Percentiles rank a stretch among this genome's conserved stretches.
These are phyloP conservation scores for Cossypha niveicapilla DNA, from an alignment of 2,797 vertebrate species.

Conservation along the genomic window DNA sequence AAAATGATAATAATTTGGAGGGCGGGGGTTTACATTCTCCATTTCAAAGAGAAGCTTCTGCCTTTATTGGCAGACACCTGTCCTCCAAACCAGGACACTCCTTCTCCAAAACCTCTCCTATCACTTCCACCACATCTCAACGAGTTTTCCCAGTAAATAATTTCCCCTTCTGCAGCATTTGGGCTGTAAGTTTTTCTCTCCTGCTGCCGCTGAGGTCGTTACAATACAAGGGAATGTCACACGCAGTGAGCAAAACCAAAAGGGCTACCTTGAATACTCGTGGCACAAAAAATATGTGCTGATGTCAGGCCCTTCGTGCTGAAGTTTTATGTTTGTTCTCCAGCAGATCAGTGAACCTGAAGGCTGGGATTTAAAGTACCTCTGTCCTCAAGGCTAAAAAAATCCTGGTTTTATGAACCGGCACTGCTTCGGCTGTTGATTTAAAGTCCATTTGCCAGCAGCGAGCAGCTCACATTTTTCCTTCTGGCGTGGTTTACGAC, in stretches of 20 bases:
- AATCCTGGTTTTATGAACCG: constrained; percentile 57
- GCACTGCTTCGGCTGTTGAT: constrained; percentile 51
- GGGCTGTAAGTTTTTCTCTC: not conserved
- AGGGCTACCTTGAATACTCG: constrained; percentile 1
- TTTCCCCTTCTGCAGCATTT: not conserved
- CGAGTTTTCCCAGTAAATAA: not conserved
- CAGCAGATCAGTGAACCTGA: constrained; percentile 33
- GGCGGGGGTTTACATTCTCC: too few species aligned
- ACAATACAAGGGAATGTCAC: not conserved
- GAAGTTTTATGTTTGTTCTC: constrained; percentile 51
- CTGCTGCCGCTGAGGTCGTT: not conserved
- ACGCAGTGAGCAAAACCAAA: constrained; percentile 9
- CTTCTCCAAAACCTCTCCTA: not conserved
- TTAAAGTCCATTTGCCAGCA: constrained; percentile 59
- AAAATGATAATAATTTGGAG: too few species aligned
- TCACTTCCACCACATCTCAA: not conserved
- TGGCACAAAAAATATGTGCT: constrained; percentile 21
- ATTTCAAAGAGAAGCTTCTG: too few species aligned
- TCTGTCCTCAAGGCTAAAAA: constrained; percentile 62
- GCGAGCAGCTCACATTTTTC: constrained; percentile 28
- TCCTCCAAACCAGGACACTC: not conserved
- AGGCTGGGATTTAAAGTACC: constrained; percentile 62
- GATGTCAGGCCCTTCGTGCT: constrained; percentile 18
- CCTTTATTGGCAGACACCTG: too few species aligned
- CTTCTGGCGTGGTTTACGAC: constrained; percentile 47